Conservation (phyloP, 1,140 invertebrate genomes). For the Drosophila cardini region DNA sequence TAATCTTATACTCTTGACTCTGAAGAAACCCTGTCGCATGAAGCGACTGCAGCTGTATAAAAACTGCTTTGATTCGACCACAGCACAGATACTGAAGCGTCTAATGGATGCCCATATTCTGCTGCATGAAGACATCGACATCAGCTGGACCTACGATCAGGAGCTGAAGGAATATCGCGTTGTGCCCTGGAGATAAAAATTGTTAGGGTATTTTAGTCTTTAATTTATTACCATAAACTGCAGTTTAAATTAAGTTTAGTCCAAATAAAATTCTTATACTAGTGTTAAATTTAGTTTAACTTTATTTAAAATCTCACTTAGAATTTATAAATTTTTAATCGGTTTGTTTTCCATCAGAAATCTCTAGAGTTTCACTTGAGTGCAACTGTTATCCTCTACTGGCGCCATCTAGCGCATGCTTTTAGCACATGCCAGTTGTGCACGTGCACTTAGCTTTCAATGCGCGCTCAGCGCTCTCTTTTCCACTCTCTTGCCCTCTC, state of each 20-base stretch:
- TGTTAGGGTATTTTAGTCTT: neutral
- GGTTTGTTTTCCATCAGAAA: neutral
- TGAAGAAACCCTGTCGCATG: conserved; percentile 65
- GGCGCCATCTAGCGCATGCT: conserved; percentile 39
- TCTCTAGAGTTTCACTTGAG: too few relatives aligned
- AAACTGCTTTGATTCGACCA: conserved; percentile 53
- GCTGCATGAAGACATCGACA: conserved; percentile 56
- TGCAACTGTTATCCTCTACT: neutral
- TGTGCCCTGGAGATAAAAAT: conserved; percentile 57
- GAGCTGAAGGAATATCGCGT: conserved; percentile 52
- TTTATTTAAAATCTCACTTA: too few relatives aligned
- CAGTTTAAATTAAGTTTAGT: neutral
- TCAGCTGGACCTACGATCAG: conserved; percentile 65
- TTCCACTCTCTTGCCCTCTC: conserved; percentile 10
- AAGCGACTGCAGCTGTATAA: conserved; percentile 55
- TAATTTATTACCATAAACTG: neutral
- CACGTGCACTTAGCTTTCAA: conserved; percentile 34
- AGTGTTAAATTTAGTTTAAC: too few relatives aligned
- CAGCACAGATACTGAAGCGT: conserved; percentile 63
- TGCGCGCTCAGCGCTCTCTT: neutral
- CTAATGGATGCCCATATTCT: conserved; percentile 63
- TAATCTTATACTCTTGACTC: conserved; percentile 54
- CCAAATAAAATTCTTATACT: too few relatives aligned
- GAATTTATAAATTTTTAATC: too few relatives aligned
- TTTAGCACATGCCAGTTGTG: conserved; percentile 2